Evolutionary conservation across 92 coral and sea anemone genomes (phyloP).

Genomic region (Zoanthus solanderi): DNA sequence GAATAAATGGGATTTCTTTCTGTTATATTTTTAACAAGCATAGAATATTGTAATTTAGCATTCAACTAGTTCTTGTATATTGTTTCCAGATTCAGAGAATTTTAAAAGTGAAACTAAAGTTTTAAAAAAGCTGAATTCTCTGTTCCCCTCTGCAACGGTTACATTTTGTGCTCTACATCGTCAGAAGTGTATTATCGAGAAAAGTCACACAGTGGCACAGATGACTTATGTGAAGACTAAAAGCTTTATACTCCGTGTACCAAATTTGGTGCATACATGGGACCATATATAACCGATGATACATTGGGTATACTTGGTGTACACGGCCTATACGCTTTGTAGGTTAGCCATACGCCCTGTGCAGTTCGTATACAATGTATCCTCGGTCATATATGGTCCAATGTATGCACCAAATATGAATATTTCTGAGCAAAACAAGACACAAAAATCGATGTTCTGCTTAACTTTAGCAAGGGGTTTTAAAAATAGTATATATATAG

Average conservation of each 20-base stretch:
- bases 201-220: conserved; percentile 1
- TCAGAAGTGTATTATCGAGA: not conserved
- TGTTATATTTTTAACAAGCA: not conserved
- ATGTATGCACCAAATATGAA: conserved; percentile 5
- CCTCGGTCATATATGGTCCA: too few species aligned
- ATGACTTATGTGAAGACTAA: not conserved
- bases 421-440: conserved; percentile 25
- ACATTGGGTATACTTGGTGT: too few species aligned
- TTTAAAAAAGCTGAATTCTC: conserved; percentile 12
- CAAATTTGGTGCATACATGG: not conserved
- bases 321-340: too few species aligned
- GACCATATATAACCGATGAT: too few species aligned
- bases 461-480: conserved; percentile 27
- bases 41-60: not conserved
- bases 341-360: too few species aligned
- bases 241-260: not conserved
- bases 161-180: not conserved
- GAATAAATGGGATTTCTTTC: conserved; percentile 1
- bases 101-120: not conserved
- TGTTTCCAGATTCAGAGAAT: conserved; percentile 4
- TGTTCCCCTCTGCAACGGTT: conserved; percentile 11
- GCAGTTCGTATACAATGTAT: too few species aligned
- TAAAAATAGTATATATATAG: not conserved
- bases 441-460: conserved; percentile 28
- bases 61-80: not conserved